Base-by-base conservation (phyloP, 2,113 vertebrate genomes). In the Strix uralensis region DNA sequence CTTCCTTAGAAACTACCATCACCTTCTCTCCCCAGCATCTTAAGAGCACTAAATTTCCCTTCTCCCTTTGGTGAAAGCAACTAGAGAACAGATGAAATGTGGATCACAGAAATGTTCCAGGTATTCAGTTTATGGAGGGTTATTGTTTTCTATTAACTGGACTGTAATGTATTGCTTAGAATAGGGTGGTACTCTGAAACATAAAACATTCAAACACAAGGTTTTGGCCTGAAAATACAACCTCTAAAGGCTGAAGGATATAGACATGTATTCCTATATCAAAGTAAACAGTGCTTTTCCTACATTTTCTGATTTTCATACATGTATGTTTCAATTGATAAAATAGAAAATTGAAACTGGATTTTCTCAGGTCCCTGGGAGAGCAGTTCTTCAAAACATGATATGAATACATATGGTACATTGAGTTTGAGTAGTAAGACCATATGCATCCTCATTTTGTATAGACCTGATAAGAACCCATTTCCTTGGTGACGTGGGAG, bases 361-460 rank as follows among this genome's bases (percentile, higher is more conserved):
- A 29, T 20, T n/a, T 65, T 38, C 40, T 26, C 49, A 62, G 15
- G 18, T 38, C 15, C 16, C 40, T 57, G 25, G 44, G 38, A 92
- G 62, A 79, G 42, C 20, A 66, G 11, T 6, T 91, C 30, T 51
- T 51, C 42, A 42, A 52, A 57, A n/a, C 5, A 20, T 65, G 17
- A 6, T 10, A 32, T 4, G 25, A 80, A 47, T 61, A 27, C 13
- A n/a, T 21, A 23, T 5, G 54, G 58, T 22, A 5, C 0, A 0
- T 5, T 4, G 20, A 51, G 29, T 55, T 80, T 80, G n/a, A 30
- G 22, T 47, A 46, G 32, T 13, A 22, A 81, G 32, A 46, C 9
- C 23, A 22, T 10, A 13, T 2, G 10, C 29, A 69, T 49, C n/a
- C 70, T 57, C 21, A 40, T 30, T 85, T 80, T 77, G 36, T 22